Base-by-base conservation (phyloP, 2,797 vertebrate species). In the Xerus rutilus region DNA sequence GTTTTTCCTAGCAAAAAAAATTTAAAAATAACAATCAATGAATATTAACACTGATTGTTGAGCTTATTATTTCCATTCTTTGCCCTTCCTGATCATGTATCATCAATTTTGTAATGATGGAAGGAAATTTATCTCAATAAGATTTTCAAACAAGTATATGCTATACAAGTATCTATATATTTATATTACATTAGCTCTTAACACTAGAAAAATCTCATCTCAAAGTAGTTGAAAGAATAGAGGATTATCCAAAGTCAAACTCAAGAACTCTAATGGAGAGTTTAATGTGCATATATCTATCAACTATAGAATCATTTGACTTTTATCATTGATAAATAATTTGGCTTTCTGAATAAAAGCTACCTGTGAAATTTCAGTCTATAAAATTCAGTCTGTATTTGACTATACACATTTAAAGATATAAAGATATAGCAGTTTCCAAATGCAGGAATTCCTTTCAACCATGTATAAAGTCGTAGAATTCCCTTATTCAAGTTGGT, bases 1-100 rank as follows among this genome's bases (percentile, higher is more conserved):
- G 10, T 90, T 92, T 30, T 91, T 73, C n/a, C 21, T 74, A 91
- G 74, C 23, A 89, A 54, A 62, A 18, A 35, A 15, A 92, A 89
- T 65, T 45, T 18, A 30, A 57, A 67, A 65, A 88, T n/a, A 74
- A 47, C 45, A 69, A 32, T 72, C 57, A 90, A 3, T 78, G 65
- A 35, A 85, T 52, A 78, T 81, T 76, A 90, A 54, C 7, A 2
- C 43, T 91, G 84, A 85, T 43, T 72, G 35, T 49, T 79, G n/a
- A 70, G 57, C 5, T 96, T 91, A 87, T 70, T 4, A 5, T 76
- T 91, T 79, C 10, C n/a, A 79, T 7, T 83, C 4, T 1, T 65
- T 92, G n/a, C 0, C 17, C 15, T 62, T 79, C 30, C 39, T 86
- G 21, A 62, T 72, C 93, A 12, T 59, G 0, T 21, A 52, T 35